These are phyloP conservation scores for Heterocephalus glaber DNA, from an alignment of 2,113 vertebrate genomes.

Conservation along the genomic window DNA sequence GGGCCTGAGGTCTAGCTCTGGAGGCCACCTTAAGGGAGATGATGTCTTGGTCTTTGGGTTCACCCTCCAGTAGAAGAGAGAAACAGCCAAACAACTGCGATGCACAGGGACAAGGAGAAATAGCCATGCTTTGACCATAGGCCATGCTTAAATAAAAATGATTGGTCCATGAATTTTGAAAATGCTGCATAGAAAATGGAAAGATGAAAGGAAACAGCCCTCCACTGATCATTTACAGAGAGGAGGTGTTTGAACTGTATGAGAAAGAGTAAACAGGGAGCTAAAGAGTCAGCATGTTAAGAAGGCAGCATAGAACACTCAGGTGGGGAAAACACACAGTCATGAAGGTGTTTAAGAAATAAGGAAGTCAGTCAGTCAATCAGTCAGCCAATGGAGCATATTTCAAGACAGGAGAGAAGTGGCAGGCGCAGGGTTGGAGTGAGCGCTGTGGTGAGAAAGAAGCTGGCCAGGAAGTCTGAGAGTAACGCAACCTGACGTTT, in stretches of 20 bases:
- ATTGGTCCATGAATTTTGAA: slow-evolving; percentile 3
- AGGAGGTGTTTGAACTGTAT: neutral
- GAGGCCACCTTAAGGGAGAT: neutral
- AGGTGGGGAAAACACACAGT: neutral
- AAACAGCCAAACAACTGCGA: neutral
- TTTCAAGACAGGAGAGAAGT: neutral
- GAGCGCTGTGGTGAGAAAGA: neutral
- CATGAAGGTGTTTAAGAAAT: neutral
- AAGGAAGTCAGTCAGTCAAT: too few relatives aligned
- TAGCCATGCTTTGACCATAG: neutral
- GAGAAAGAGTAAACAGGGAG: neutral
- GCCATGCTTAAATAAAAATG: neutral
- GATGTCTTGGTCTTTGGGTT: neutral
- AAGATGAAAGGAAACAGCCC: neutral
- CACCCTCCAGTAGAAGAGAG: neutral
- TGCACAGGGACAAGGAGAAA: neutral
- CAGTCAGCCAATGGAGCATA: too few relatives aligned
- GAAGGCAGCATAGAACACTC: neutral
- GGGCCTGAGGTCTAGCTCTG: neutral
- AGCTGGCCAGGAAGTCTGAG: neutral
- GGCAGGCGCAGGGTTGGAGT: neutral
- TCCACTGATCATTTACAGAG: neutral
- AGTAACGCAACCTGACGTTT: neutral
- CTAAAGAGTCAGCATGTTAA: neutral
- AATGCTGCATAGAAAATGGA: neutral